Base-by-base conservation (phyloP, 1,140 invertebrate genomes). In the Ridgeia piscesae region DNA sequence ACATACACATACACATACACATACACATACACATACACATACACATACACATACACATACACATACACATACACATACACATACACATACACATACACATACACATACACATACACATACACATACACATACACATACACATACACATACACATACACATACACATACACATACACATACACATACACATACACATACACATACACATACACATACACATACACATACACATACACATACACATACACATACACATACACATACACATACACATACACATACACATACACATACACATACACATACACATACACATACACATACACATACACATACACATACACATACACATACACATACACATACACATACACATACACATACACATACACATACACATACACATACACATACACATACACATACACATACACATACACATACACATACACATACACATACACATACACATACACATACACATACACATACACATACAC, bases 1-100 rank as follows among this genome's bases (percentile, higher is more conserved):
- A n/a, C 89, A 90, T 33, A 90, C 89, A 90, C 89, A 90, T n/a
- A 90, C 89, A 90, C 89, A 90, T 33, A 90, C 89, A 90, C 89
- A 90, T n/a, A 90, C 89, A 90, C n/a, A 90, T 27, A 90, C n/a
- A 90, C n/a, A 90, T 27, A 90, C n/a, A 90, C n/a, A 90, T 27
- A 35, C 1, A 90, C n/a, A 35, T 27, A 90, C n/a, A 35, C n/a
- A 90, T 27, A 9, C n/a, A 90, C n/a, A 90, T 35, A 90, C 27
- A 90, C n/a, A 90, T 27, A 90, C 31, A 33, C 17, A 90, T 33
- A 14, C n/a, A 90, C 33, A 90, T n/a, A n/a, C 27, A 77, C 27
- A 77, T 77, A 77, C 27, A 17, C 27, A 77, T 17, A 77, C 27
- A 77, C 27, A 17, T 17, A 77, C 27, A 77, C 27, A 77, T 17